Evolutionary conservation across 64 coral and sea anemone species (phyloP), one percentile per base, ranked within the genome.

Genomic region (Astreopora myriophthalma): DNA sequence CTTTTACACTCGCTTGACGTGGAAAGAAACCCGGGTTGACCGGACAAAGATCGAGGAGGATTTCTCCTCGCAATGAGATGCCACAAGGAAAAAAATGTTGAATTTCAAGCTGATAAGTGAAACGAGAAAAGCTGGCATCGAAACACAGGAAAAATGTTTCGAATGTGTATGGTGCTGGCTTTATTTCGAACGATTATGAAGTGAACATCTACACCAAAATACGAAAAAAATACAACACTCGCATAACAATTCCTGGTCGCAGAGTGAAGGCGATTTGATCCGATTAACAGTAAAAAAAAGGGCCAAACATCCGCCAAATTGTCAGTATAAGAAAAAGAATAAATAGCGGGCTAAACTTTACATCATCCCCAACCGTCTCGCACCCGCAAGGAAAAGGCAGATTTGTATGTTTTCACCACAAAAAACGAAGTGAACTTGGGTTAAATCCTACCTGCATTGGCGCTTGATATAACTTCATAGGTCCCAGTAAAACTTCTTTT

Each of bases 381-480:
- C 60, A 87, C 71, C 72, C 64, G 42, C 86, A 74, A 80, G 66
- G 89, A 76, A 69, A 88, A 73, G 89, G 42, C 76, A 93, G 84
- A 76, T 88, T 85, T 80, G 76, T 72, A 65, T 34, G 65, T 80
- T 67, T 93, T 87, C 83, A 36, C 62, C 67, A 57, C 72, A 48
- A 71, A 79, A 73, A 80, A 74, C 40, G 80, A 73, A 88, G 48
- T 17, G 67, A n/a, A n/a, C 51, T 55, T 2, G 13, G 16, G 10
- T 55, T 48, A 71, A 89, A 85, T 79, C 89, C 71, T 90, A 99
- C 97, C 97, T 95, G 94, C 94, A 99, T 93, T 31, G 67, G 73
- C 39, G 82, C 58, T 71, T 99, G 97, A 92, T 90, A 93, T 84
- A 99, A 71, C 86, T 99, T 99, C 97, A 99, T 99, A 24, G 97